Percentiles rank a stretch among this genome's conserved stretches.
Evolutionary conservation across 2,113 vertebrate genomes (phyloP).

Genomic region (Cathartes aura): DNA sequence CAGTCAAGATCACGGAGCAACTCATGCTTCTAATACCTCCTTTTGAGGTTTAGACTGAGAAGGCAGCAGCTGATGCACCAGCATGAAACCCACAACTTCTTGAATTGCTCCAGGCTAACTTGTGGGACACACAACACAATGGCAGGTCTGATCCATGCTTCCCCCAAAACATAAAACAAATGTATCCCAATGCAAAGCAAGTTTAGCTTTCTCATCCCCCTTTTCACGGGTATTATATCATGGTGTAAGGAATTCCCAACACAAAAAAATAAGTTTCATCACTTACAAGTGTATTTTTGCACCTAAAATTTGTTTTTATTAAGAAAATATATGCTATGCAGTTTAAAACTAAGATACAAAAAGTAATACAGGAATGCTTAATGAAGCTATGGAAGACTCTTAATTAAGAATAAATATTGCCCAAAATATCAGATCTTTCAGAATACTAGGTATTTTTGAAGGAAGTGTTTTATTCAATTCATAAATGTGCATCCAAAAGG

Average conservation of each 20-base stretch:
- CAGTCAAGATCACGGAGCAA: not conserved
- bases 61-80: not conserved
- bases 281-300: not conserved
- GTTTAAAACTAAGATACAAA: not conserved
- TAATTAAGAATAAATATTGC: not conserved
- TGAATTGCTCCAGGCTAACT: not conserved
- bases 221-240: not conserved
- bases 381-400: not conserved
- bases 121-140: rapidly evolving
- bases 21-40: not conserved
- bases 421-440: not conserved
- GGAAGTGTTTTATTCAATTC: not conserved
- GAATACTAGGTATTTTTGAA: not conserved
- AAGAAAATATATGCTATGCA: not conserved
- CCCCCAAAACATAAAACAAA: not conserved
- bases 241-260: not conserved
- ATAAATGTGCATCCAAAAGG: not conserved
- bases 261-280: not conserved
- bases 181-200: not conserved
- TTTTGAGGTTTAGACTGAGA: not conserved
- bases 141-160: not conserved
- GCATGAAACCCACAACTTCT: not conserved
- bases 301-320: not conserved
- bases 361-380: not conserved
- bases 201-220: not conserved